A percentile compares a stretch with the other conserved stretches of the same genome.
These are phyloP conservation scores for Leucoma salicis DNA, from an alignment of 2,888 invertebrate species.

Conservation along the genomic window DNA sequence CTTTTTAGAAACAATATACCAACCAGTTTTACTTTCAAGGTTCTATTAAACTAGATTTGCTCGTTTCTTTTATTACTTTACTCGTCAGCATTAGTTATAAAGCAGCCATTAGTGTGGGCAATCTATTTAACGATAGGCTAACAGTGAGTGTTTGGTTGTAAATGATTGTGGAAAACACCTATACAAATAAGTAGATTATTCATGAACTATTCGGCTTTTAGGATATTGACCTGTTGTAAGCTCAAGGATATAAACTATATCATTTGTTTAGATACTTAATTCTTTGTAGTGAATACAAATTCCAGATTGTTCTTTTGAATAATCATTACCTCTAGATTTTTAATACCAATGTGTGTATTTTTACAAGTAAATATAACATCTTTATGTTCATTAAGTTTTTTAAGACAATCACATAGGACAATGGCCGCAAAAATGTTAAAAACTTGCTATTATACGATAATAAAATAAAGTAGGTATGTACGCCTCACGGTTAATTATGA, in stretches of 20 bases:
- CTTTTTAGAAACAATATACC: constrained; percentile 14
- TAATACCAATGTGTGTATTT: no score
- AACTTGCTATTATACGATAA: no score
- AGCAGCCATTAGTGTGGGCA: constrained; percentile 15
- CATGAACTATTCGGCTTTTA: constrained; percentile 38
- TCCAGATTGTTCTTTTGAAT: constrained; percentile 29
- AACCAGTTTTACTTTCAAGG: constrained; percentile 23
- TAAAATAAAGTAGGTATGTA: no score
- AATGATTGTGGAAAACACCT: constrained; percentile 41
- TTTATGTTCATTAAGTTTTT: no score
- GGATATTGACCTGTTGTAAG: constrained; percentile 40
- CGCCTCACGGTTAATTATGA: no score
- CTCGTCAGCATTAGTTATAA: constrained; percentile 20
- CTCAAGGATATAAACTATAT: constrained; percentile 40
- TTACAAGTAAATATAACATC: no score
- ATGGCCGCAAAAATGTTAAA: no score
- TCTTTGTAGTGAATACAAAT: constrained; percentile 38
- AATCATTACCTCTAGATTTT: constrained; percentile 11
- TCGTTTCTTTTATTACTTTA: constrained; percentile 16
- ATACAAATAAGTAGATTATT: constrained; percentile 42
- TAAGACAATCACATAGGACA: no score
- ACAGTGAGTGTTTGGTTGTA: constrained; percentile 32
- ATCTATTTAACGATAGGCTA: constrained; percentile 27
- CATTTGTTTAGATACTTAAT: constrained; percentile 33
- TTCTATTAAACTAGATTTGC: constrained; percentile 12